Percentiles rank a stretch among this genome's conserved stretches.
Evolutionary conservation across 2,888 invertebrate species (phyloP).

Genomic region (Campoplex capitator): DNA sequence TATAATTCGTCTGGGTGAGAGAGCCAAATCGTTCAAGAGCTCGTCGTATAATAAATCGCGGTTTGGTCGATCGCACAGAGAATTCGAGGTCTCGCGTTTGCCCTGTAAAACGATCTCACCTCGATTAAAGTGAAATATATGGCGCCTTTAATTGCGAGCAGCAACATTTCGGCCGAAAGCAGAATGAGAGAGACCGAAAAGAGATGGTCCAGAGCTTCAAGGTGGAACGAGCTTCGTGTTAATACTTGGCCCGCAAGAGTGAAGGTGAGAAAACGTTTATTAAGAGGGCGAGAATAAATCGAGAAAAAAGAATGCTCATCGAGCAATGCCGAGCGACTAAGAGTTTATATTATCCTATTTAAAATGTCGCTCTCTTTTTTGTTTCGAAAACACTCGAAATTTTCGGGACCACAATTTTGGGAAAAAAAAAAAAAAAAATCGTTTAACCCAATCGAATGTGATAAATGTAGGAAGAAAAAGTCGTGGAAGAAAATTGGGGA

Average conservation of each 20-base stretch:
- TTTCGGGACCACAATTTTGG: background rate
- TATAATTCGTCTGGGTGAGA: constrained; percentile 46
- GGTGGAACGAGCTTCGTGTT: constrained; percentile 34
- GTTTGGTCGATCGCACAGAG: constrained; percentile 70
- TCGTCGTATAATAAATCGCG: constrained; percentile 77
- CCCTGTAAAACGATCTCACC: constrained; percentile 73
- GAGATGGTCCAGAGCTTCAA: constrained; percentile 14
- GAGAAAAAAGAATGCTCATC: constrained; percentile 30
- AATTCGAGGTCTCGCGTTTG: constrained; percentile 20
- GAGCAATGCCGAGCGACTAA: constrained; percentile 23
- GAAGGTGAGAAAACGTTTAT: constrained; percentile 67
- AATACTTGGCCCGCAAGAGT: constrained; percentile 31
- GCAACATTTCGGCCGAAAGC: constrained; percentile 66
- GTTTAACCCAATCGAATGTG: constrained; percentile 25
- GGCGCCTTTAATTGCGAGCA: constrained; percentile 80
- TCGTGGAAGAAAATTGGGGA: background rate
- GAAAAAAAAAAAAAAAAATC: background rate
- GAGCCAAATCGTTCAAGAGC: constrained; percentile 52
- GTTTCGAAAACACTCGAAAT: background rate
- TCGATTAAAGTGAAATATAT: constrained; percentile 83
- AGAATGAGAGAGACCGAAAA: constrained; percentile 36
- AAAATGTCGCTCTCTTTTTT: background rate
- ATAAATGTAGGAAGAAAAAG: constrained; percentile 5
- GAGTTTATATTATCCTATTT: background rate
- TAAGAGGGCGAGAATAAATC: constrained; percentile 56